These are phyloP conservation scores for Periophthalmus magnuspinnatus DNA, from an alignment of 2,797 vertebrate genomes.

Conservation along the genomic window DNA sequence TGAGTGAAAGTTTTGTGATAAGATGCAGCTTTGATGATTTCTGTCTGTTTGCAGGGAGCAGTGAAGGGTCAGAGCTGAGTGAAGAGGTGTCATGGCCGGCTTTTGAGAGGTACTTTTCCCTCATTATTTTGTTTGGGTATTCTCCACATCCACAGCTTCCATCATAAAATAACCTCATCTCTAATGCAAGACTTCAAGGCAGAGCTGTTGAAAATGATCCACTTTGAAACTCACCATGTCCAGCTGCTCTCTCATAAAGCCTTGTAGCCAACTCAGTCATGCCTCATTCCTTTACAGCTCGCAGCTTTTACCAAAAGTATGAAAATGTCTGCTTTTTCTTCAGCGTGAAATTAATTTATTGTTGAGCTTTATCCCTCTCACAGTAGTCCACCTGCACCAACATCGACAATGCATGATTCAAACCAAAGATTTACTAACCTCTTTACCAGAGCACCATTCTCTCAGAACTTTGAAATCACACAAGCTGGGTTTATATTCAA, in stretches of 20 bases:
- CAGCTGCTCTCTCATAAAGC: conserved; percentile 30
- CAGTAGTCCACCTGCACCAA: conserved; percentile 20
- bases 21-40: neutral
- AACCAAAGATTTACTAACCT: conserved; percentile 32
- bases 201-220: conserved; percentile 28
- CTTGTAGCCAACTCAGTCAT: conserved; percentile 33
- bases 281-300: conserved; percentile 42
- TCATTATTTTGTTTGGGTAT: conserved; percentile 6
- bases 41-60: conserved; percentile 84
- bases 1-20: too few relatives aligned
- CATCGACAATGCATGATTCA: conserved; percentile 25
- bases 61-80: conserved; percentile 96
- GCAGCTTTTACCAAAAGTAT: conserved; percentile 18
- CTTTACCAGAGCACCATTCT: conserved; percentile 25
- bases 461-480: conserved; percentile 23
- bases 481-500: conserved; percentile 4
- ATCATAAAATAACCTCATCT: conserved; percentile 24
- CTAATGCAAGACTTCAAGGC: conserved; percentile 28
- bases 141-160: conserved; percentile 20
- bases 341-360: conserved; percentile 40
- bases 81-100: conserved; percentile 98
- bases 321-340: conserved; percentile 42
- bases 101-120: conserved; percentile 91
- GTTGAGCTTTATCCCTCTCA: conserved; percentile 27
- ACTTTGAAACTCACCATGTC: conserved; percentile 26